Evolutionary conservation across 2,113 vertebrate species (phyloP).

Genomic region (Rhombomys opimus): DNA sequence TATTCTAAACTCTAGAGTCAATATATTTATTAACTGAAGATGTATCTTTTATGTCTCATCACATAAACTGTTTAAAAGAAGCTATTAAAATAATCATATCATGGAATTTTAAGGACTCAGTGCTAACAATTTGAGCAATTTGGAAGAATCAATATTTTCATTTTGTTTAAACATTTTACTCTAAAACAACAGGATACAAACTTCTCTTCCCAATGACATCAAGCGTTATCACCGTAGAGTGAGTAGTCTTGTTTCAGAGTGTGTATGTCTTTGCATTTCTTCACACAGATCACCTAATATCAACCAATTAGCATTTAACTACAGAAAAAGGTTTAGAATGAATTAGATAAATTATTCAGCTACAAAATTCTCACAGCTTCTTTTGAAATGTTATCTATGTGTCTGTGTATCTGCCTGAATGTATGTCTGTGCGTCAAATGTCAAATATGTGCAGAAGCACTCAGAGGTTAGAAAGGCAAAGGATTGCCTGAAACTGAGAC

Average conservation of each 20-base stretch:
- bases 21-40: background rate
- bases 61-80: background rate
- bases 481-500: background rate
- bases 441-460: background rate
- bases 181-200: background rate
- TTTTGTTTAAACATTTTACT: background rate
- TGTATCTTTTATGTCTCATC: background rate
- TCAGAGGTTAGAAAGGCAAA: background rate
- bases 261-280: background rate
- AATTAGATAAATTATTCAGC: background rate
- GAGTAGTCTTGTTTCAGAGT: background rate
- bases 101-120: background rate
- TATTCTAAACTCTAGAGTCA: background rate
- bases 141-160: conserved; percentile 7
- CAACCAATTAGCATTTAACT: background rate
- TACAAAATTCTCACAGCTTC: fast-evolving
- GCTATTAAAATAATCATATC: background rate
- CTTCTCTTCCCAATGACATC: background rate
- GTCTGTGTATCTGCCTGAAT: background rate
- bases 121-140: background rate
- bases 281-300: background rate
- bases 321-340: background rate
- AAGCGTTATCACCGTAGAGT: background rate
- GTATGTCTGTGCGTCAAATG: background rate
- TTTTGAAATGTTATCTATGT: background rate